These are phyloP conservation scores for Syrmaticus mikado DNA, from an alignment of 2,113 vertebrate genomes.

Conservation along the genomic window DNA sequence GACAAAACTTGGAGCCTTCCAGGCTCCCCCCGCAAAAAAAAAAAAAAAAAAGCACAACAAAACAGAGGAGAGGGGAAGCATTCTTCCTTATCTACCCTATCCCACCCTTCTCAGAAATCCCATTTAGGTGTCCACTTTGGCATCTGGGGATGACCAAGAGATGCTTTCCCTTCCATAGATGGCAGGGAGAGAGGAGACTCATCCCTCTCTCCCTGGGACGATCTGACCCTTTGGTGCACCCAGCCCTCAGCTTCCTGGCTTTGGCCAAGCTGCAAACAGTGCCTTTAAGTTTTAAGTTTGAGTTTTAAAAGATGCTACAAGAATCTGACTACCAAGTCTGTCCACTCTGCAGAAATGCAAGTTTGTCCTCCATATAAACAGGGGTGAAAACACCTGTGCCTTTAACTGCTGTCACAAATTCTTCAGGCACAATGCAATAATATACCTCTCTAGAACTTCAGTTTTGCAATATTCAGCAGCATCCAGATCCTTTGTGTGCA, in stretches of 20 bases:
- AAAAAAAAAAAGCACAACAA: not conserved
- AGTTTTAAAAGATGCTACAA: not conserved
- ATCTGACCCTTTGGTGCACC: not conserved
- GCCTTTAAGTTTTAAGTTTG: too few species aligned
- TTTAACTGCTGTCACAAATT: conserved; percentile 19
- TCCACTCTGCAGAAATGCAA: not conserved
- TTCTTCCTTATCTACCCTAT: not conserved
- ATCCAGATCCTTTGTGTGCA: not conserved
- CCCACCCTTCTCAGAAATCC: not conserved
- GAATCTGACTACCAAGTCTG: not conserved
- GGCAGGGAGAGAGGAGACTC: not conserved
- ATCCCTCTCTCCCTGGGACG: not conserved
- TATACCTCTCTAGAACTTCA: not conserved
- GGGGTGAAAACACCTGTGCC: not conserved
- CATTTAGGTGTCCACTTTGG: not conserved
- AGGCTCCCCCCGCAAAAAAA: not conserved
- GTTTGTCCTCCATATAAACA: conserved; percentile 16
- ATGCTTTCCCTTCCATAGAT: not conserved
- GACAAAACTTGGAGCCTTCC: conserved; percentile 47
- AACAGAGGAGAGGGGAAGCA: not conserved
- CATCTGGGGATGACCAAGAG: not conserved
- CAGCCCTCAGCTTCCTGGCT: not conserved
- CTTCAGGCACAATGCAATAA: not conserved
- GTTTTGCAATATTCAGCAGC: conserved; percentile 2
- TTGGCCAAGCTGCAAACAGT: not conserved